Percentiles rank a stretch among this genome's conserved stretches.
These are phyloP conservation scores for Unio pictorum DNA, from an alignment of 2,888 invertebrate genomes.

Conservation along the genomic window DNA sequence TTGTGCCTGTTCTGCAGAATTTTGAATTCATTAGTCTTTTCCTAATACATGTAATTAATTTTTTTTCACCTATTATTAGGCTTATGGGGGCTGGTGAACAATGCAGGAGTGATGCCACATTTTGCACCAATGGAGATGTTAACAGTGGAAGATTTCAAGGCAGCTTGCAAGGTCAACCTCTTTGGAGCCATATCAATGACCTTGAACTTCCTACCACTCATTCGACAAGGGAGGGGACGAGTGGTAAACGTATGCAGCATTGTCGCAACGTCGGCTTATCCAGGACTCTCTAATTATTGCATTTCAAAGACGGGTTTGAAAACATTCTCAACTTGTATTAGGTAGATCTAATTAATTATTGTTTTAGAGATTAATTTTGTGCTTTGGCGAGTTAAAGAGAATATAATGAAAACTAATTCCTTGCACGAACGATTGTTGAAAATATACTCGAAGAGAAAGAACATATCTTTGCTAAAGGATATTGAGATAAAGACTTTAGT, in stretches of 20 bases:
- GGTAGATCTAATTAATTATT: slow-evolving; percentile 28
- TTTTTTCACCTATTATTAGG: slow-evolving; percentile 31
- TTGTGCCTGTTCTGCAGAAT: too few relatives aligned
- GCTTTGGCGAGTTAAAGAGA: too few relatives aligned
- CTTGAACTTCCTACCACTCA: slow-evolving; percentile 49
- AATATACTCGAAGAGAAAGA: too few relatives aligned
- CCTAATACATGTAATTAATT: neutral
- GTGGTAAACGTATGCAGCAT: slow-evolving; percentile 58
- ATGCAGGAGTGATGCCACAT: slow-evolving; percentile 57
- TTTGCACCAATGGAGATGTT: slow-evolving; percentile 66
- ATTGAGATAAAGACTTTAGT: too few relatives aligned
- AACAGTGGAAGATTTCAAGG: slow-evolving; percentile 59
- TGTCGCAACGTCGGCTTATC: slow-evolving; percentile 41
- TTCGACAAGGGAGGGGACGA: slow-evolving; percentile 51
- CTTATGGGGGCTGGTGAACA: slow-evolving; percentile 64
- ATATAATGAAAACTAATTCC: too few relatives aligned
- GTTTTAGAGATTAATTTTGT: too few relatives aligned
- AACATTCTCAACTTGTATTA: slow-evolving; percentile 54
- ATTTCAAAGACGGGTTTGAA: slow-evolving; percentile 61
- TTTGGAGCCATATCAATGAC: slow-evolving; percentile 65
- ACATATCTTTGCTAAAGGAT: too few relatives aligned
- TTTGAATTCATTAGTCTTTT: too few relatives aligned
- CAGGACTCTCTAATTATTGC: slow-evolving; percentile 43
- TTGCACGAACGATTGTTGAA: too few relatives aligned
- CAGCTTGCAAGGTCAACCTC: slow-evolving; percentile 59